Evolutionary conservation across 2,888 invertebrate genomes (phyloP), one percentile per base, ranked within the genome.

Genomic region (Perizoma affinitatum): DNA sequence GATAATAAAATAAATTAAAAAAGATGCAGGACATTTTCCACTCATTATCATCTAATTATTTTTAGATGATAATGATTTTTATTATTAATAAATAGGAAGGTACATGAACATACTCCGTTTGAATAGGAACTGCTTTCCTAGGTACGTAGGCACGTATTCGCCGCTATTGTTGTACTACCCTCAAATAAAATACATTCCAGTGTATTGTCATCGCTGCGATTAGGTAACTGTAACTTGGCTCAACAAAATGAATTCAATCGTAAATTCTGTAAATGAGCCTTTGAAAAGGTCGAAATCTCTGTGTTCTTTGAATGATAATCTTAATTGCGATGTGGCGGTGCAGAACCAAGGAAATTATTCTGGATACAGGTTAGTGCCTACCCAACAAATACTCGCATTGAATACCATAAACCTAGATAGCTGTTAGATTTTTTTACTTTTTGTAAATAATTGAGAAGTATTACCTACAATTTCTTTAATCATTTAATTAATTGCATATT

Each of bases 211-310:
- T 1, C 5, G 0, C 40, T 4, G 9, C 46, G 35, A 38, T n/a
- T n/a, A n/a, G n/a, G n/a, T 22, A 22, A 22, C 3, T 33, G 22
- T 45, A 4, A 35, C 6, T 35, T 53, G 38, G 53, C 34, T 44
- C 4, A 10, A 36, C 6, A 58, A 47, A 41, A 55, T 58, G 52
- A 58, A n/a, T 58, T 50, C 50, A 8, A 47, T 55, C 48, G 33
- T 8, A 38, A 54, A 51, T 38, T 7, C 5, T 5, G 44, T 10
- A 4, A 33, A 34, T 33, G 44, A 50, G 11, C 43, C 44, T 9
- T n/a, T 66, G 8, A 64, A 63, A 34, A 61, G 61, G 51, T 68
- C 68, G 0, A 66, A 59, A 50, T 72, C 71, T 0, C 54, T 67
- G 58, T 62, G 63, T 57, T 64, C 60, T 6, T 60, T 72, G 38